Evolutionary conservation across 2,888 invertebrate genomes (phyloP).

Genomic region (Phytoseiulus persimilis): DNA sequence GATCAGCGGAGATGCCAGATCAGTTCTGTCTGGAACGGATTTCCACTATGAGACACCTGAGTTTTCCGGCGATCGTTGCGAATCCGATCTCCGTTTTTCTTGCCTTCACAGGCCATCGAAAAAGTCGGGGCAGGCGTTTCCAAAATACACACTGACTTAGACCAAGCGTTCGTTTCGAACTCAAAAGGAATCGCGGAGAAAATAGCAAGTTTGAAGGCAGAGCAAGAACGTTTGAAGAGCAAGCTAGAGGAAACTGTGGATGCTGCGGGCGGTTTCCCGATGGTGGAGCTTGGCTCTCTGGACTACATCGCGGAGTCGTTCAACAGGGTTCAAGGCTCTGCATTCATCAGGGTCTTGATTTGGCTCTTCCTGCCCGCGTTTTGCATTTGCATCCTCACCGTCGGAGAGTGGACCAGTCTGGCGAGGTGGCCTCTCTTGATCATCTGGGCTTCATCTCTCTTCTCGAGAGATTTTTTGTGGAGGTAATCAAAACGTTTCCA

Average conservation of each 20-base stretch:
- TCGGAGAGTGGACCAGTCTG: not conserved
- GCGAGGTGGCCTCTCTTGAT: not conserved
- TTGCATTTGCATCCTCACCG: not conserved
- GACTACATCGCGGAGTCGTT: not conserved
- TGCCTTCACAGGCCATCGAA: not conserved
- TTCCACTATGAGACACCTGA: too few relatives aligned
- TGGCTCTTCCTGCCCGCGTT: not conserved
- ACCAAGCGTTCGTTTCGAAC: not conserved
- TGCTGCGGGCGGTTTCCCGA: not conserved
- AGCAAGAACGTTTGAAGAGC: not conserved
- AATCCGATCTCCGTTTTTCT: not conserved
- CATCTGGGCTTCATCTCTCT: not conserved
- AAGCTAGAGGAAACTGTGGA: not conserved
- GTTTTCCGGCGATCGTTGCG: not conserved
- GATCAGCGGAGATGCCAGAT: too few relatives aligned
- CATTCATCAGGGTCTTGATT: not conserved
- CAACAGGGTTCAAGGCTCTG: not conserved
- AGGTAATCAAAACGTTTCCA: not conserved
- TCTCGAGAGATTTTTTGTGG: not conserved
- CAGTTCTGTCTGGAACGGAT: too few relatives aligned
- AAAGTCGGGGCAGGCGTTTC: not conserved
- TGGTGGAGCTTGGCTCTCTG: not conserved
- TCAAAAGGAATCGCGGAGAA: not conserved
- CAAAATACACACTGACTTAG: not conserved
- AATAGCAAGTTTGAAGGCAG: not conserved